Base-by-base conservation (phyloP, 1,140 invertebrate species). In the Pseudomyrmex sp. region DNA sequence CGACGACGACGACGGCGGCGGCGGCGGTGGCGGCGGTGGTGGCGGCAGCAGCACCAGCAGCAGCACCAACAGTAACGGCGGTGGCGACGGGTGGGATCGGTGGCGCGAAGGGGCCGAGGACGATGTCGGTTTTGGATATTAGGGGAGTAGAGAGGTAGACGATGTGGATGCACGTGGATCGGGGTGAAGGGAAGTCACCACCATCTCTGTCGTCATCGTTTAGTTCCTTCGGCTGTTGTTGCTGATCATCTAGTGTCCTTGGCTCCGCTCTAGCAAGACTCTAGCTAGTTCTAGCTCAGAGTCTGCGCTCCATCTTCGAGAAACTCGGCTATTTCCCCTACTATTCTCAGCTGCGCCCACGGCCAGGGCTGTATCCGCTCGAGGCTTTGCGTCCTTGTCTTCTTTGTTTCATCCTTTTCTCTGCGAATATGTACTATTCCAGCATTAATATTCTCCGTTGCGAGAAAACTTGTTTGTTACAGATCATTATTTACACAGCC, bases 151-250 rank as follows among this genome's bases (percentile, higher is more conserved):
- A 65, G 87, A 87, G 91, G 69, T 79, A 82, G 76, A 82, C 88
- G 88, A 91, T 90, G 13, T 52, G 13, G 50, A 52, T 52, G 12
- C 9, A 52, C 5, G 89, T 91, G 91, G 90, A 89, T 89, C 90
- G 91, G 90, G 90, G 91, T 89, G 80, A 92, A 91, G 91, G 90
- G 90, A 90, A 90, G 76, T 82, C 86, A 84, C 79, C 74, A 65
- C 82, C 76, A 70, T 85, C 72, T 62, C 86, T 50, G 46, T 54
- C 48, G 15, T 23, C 26, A 61, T 20, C 76, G 54, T 74, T 80
- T 72, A 59, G 74, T 52, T 74, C 46, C 84, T 73, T n/a, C 52
- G 76, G 62, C 84, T 84, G 66, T 58, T 82, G 79, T 77, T 82
- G 80, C 35, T 52, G 86, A 82, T 89, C 80, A 69, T 90, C 86